Conservation (phyloP, 2,888 invertebrate species). For the Hartigia nigra region DNA sequence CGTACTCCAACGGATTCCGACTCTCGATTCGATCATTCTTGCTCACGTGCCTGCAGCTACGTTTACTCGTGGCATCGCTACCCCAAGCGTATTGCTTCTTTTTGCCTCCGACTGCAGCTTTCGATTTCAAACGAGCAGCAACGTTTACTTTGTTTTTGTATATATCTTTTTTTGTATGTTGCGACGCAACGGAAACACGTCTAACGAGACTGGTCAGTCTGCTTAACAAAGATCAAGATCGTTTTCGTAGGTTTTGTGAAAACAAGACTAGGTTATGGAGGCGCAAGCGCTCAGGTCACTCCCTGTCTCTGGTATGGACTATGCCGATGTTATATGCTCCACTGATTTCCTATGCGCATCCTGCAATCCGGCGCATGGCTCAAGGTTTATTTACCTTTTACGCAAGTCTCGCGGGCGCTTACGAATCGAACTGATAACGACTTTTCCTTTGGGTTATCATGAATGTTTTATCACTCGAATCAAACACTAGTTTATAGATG, state of each 20-base stretch:
- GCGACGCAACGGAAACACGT: background rate
- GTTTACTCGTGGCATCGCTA: background rate
- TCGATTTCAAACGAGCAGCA: background rate
- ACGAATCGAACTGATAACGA: background rate
- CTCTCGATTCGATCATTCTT: background rate
- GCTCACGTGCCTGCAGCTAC: background rate
- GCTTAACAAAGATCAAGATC: background rate
- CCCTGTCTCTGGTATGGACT: background rate
- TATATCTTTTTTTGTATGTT: background rate
- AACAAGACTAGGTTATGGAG: background rate
- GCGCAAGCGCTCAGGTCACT: background rate
- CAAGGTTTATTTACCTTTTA: background rate
- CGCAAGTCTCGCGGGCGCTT: background rate
- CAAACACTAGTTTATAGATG: background rate
- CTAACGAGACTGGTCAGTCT: background rate
- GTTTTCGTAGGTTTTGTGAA: background rate
- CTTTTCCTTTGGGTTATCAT: background rate
- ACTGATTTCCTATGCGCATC: background rate
- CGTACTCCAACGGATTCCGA: background rate
- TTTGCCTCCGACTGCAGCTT: background rate
- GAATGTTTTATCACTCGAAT: background rate
- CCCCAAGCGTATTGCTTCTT: background rate
- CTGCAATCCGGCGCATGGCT: background rate
- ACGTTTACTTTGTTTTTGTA: background rate
- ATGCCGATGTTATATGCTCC: background rate